phyloP scores from a whole-genome alignment of 2,797 vertebrate species.

The Malurus leucopterus region DNA sequence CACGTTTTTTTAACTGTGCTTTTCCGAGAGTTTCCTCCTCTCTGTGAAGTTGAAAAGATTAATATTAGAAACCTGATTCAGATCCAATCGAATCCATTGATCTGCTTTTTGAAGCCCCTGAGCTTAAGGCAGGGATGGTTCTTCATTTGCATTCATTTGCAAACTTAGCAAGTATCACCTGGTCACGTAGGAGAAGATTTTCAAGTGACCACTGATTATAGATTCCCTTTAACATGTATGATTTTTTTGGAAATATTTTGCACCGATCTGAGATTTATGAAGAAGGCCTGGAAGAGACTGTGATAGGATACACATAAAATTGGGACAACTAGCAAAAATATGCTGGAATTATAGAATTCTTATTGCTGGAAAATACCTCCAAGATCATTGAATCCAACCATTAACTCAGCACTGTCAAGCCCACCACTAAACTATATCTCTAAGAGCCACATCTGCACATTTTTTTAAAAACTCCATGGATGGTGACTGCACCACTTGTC shows the following conservation, averaged over 20 bases:
- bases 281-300: neutral
- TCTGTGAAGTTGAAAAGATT: neutral
- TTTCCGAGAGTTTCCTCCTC: neutral
- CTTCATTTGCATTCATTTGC: neutral
- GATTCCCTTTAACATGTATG: neutral
- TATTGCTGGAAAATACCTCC: neutral
- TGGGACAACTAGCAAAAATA: neutral
- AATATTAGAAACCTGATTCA: neutral
- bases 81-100: rapidly evolving
- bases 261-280: neutral
- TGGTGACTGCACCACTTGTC: neutral
- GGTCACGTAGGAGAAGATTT: neutral
- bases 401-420: neutral
- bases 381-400: neutral
- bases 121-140: neutral
- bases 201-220: neutral
- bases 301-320: rapidly evolving
- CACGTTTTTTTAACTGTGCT: conserved; percentile 2
- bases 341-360: neutral
- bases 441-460: neutral
- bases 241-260: neutral
- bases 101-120: neutral
- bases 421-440: neutral
- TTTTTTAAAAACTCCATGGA: neutral
- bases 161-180: neutral